Evolutionary conservation across 2,888 invertebrate genomes (phyloP).

Genomic region (Criorhina ranunculi): DNA sequence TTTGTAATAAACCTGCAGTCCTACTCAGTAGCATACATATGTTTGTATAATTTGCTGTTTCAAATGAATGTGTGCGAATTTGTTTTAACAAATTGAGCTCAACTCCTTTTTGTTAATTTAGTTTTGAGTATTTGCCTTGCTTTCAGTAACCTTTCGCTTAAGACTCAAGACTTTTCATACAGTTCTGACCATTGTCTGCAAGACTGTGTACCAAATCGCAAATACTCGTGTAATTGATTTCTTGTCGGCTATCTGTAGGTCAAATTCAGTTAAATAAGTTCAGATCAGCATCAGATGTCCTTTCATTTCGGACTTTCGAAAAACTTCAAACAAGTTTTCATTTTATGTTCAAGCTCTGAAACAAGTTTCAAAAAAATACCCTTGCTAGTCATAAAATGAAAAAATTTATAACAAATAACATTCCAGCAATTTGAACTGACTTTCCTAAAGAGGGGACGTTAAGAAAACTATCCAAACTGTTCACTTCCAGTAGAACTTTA

Average conservation of each 20-base stretch:
- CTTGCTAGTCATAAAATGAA: constrained; percentile 47
- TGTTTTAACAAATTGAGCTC: too few relatives aligned
- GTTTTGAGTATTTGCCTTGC: too few relatives aligned
- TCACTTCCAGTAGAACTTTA: constrained; percentile 52
- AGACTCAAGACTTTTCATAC: too few relatives aligned
- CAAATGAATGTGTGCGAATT: too few relatives aligned
- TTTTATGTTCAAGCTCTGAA: neutral
- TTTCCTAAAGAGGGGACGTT: constrained; percentile 14
- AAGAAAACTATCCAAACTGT: constrained; percentile 62
- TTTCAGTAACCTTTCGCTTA: too few relatives aligned
- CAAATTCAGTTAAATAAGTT: neutral
- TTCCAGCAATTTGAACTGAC: constrained; percentile 43
- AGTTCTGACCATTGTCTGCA: too few relatives aligned
- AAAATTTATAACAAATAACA: constrained; percentile 62
- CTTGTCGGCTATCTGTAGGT: neutral
- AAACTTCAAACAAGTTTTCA: constrained; percentile 1
- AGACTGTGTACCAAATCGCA: too few relatives aligned
- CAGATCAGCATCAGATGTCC: neutral
- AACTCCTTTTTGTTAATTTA: too few relatives aligned
- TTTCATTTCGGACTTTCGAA: neutral
- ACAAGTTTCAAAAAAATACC: constrained; percentile 16
- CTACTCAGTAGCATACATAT: too few relatives aligned
- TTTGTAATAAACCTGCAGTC: too few relatives aligned
- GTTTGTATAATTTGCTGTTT: too few relatives aligned
- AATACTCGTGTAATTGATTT: neutral